phyloP scores from a whole-genome alignment of 2,888 invertebrate species.

The Homarus gammarus region DNA sequence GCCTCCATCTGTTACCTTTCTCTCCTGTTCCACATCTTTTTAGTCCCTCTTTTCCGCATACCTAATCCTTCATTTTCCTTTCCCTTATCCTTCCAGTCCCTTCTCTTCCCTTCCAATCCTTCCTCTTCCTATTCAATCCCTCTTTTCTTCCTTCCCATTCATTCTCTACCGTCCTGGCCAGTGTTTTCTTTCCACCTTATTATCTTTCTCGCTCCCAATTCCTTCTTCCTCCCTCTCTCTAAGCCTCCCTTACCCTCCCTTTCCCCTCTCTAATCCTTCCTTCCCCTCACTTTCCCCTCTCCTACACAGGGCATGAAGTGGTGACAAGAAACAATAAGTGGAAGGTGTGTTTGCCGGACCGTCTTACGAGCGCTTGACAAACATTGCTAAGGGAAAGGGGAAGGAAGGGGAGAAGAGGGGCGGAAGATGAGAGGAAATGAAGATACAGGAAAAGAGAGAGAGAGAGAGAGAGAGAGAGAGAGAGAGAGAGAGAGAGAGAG shows the following conservation, averaged over 20 bases:
- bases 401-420: too few species aligned
- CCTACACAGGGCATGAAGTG: too few species aligned
- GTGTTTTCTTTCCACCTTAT: too few species aligned
- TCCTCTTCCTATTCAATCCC: background rate
- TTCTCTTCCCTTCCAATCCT: background rate
- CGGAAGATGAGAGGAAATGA: too few species aligned
- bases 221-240: background rate
- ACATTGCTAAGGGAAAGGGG: too few species aligned
- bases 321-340: too few species aligned
- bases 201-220: background rate
- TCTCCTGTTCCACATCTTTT: background rate
- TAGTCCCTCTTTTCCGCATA: background rate
- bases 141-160: too few species aligned
- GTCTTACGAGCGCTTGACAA: too few species aligned
- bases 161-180: too few species aligned
- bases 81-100: background rate
- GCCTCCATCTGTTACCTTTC: background rate
- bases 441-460: background rate
- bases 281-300: background rate
- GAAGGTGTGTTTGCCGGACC: too few species aligned
- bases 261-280: background rate
- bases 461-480: background rate
- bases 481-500: slow-evolving; percentile 4
- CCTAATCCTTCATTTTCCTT: background rate
- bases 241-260: background rate